Evolutionary conservation across 2,113 vertebrate genomes (phyloP), one percentile per base, ranked within the genome.

Genomic region (Bos javanicus): DNA sequence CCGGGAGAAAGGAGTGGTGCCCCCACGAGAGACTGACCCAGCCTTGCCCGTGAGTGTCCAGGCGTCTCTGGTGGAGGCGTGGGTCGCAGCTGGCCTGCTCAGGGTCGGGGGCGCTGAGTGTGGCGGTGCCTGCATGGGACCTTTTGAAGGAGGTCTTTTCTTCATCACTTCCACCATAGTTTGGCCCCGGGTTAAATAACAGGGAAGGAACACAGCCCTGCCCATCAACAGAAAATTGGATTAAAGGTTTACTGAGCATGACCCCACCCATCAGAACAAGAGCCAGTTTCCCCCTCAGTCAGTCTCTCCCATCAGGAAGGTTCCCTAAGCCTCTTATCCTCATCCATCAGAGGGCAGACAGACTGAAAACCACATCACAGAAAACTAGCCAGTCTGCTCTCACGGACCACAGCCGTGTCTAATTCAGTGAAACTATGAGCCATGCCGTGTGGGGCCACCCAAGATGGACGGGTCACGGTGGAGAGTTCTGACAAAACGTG

Each of bases 71-170:
- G 67, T 2, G 15, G 67, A 71, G n/a, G n/a, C 0, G 19, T 23
- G 67, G 67, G n/a, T 39, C 5, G 5, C 0, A 2, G 19, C 67
- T 6, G 67, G 17, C 67, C 67, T 23, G 64, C n/a, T 71, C 67
- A 71, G n/a, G n/a, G 5, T 6, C 1, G 0, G n/a, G 33, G 67
- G n/a, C n/a, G 0, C 19, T 23, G 19, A 39, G 67, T 3, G n/a
- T 21, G n/a, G 17, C n/a, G 5, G n/a, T 23, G 19, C 4, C 7
- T 19, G 62, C 33, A 1, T 4, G 62, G 33, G 33, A 0, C 30
- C n/a, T 39, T 39, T 12, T 12, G 67, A 23, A 71, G 67, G n/a
- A 39, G 21, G 67, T 11, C 1, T 23, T 6, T 3, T 23, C n/a
- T 71, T 23, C 19, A 23, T 39, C 1, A 6, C 67, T 19, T 39